Conservation (phyloP, 2,888 invertebrate genomes). For the Leptopilina syphax region DNA sequence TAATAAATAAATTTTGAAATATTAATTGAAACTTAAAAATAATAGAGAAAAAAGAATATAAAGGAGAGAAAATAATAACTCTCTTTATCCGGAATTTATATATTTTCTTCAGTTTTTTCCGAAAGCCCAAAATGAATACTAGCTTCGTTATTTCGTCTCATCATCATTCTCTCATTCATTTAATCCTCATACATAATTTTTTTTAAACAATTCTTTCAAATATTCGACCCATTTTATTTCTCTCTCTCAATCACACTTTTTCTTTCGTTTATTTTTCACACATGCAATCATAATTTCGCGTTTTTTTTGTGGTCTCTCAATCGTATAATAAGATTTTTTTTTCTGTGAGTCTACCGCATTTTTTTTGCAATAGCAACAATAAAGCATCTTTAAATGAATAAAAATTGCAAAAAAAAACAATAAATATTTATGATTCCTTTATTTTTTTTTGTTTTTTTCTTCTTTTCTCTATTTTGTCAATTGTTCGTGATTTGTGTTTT, state of each 20-base stretch:
- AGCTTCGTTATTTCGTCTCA: slow-evolving; percentile 50
- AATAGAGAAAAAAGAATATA: background rate
- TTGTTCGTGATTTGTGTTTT: slow-evolving; percentile 32
- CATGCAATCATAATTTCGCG: slow-evolving; percentile 44
- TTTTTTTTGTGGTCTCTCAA: slow-evolving; percentile 13
- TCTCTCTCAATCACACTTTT: slow-evolving; percentile 23
- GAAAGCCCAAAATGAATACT: slow-evolving; percentile 62
- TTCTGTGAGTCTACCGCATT: slow-evolving; percentile 21
- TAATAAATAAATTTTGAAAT: background rate
- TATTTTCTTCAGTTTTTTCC: slow-evolving; percentile 57
- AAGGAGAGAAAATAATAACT: slow-evolving; percentile 1
- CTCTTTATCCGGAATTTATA: slow-evolving; percentile 60
- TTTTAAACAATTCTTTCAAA: slow-evolving; percentile 24
- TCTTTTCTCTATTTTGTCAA: background rate
- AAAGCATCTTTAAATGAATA: slow-evolving; percentile 56
- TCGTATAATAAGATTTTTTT: background rate
- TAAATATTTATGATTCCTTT: slow-evolving; percentile 50
- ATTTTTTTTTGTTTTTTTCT: background rate
- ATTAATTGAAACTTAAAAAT: background rate
- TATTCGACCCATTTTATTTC: slow-evolving; percentile 43
- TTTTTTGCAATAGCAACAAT: slow-evolving; percentile 48
- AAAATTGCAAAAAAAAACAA: slow-evolving; percentile 52
- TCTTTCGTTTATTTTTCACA: background rate
- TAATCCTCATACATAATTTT: slow-evolving; percentile 31
- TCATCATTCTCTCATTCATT: slow-evolving; percentile 42